Evolutionary conservation across 2,113 vertebrate species (phyloP), one percentile per base, ranked within the genome.

Genomic region (Corythaeola cristata): DNA sequence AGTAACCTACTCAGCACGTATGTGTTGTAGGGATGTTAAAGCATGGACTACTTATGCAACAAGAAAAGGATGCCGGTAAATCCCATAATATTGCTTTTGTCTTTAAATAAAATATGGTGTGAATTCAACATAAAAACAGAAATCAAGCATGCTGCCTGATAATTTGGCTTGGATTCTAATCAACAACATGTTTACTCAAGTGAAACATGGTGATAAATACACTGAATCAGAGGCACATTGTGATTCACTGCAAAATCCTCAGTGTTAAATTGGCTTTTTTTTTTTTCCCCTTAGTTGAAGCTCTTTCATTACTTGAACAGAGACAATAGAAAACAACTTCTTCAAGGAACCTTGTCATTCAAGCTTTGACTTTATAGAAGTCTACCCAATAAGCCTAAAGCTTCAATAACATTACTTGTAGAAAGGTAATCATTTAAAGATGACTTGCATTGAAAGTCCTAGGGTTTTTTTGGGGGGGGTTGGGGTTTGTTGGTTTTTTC

Each of bases 151-250:
- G 60, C 41, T 74, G n/a, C 35, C 78, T 83, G 72, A 75, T 91
- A 63, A 78, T 92, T 96, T 89, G 72, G 77, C 78, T 93, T 62
- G 85, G 80, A 58, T 94, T 95, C 82, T 64, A 67, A 93, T 81
- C 93, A 91, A 37, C 58, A 76, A 49, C 26, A 18, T 92, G 91
- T 93, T 97, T 96, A 88, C 83, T 94, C 69, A 74, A 97, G 85
- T 82, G 91, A 91, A 95, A 91, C 88, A 0, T 22, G 37, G 33
- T 45, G 88, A 84, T 90, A 96, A 96, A 93, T 63, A 63, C 37
- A 45, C 44, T 78, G 80, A 87, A 93, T 92, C 90, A 67, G 62
- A 72, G 18, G 35, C 59, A 39, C 41, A 41, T 50, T 94, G 53
- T 81, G 88, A 84, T 94, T 84, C 3, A 0, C 19, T 75, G 60